Conservation (phyloP, 1,140 invertebrate genomes). For the Tigriopus japonicus region DNA sequence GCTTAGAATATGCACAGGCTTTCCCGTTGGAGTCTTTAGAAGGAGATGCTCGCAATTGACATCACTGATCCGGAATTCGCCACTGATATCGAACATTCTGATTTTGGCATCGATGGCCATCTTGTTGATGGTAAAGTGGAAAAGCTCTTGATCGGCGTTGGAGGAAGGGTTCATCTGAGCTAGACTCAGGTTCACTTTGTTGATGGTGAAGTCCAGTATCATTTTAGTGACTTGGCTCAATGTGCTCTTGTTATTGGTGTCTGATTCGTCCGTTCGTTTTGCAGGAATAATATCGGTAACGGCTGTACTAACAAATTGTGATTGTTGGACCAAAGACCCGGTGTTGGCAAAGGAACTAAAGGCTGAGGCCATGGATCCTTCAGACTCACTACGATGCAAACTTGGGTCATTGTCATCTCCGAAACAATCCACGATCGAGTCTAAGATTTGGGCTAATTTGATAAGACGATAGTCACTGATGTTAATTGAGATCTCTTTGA, state of each 20-base stretch:
- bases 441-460: neutral
- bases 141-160: neutral
- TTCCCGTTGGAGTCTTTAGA: neutral
- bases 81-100: neutral
- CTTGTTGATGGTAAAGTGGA: neutral
- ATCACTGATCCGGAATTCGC: neutral
- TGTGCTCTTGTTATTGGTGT: neutral
- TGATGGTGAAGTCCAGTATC: neutral
- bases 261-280: neutral
- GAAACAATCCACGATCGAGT: neutral
- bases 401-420: neutral
- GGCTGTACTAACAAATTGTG: neutral
- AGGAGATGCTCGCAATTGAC: neutral
- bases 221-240: neutral
- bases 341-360: neutral
- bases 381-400: neutral
- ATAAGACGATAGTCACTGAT: constrained; percentile 2
- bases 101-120: neutral
- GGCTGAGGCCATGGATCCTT: neutral
- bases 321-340: neutral
- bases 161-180: neutral
- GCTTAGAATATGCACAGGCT: neutral
- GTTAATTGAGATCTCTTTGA: neutral
- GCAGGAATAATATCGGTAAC: neutral
- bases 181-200: neutral